Base-by-base conservation (phyloP, 2,888 invertebrate species). In the Gastracanthus pulcherrimus region DNA sequence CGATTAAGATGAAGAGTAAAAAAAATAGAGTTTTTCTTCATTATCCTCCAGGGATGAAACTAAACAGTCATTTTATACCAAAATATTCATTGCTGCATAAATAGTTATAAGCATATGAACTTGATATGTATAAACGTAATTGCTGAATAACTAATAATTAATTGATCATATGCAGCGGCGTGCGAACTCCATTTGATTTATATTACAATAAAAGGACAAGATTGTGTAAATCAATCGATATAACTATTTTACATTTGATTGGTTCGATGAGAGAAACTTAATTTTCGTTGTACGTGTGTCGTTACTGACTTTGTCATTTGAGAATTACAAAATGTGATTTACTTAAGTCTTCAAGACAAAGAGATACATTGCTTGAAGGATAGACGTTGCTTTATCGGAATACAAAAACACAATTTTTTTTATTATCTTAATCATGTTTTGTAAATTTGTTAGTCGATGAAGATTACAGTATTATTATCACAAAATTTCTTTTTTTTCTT, bases 51-150 rank as follows among this genome's bases (percentile, higher is more conserved):
- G 60, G 64, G 51, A 79, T 79, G 58, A 71, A 80, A 75, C 72
- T 72, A 76, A 72, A 86, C 84, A 83, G 86, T 86, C 86, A 87
- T 89, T 88, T 89, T 89, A 87, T 88, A 88, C 86, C 87, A 87
- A 88, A 87, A 87, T 85, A 87, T 84, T 85, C 84, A 85, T 84
- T 85, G 84, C 84, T 84, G 82, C 86, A 85, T 85, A 86, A 85
- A 78, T 86, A 86, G 84, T 85, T 86, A 79, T 86, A 86, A 85
- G 71, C 83, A 70, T 77, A 80, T 80, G 76, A 80, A 72, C 34
- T 79, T 38, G 62, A 80, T 64, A 78, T 76, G 64, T 81, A 76
- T 81, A 76, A 79, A 79, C 66, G 58, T 83, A 81, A 71, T 71
- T 76, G 72, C 72, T 76, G 62, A 77, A 76, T 76, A 82, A 80